These are phyloP conservation scores for Triops cancriformis DNA, from an alignment of 1,140 invertebrate genomes.

Conservation along the genomic window DNA sequence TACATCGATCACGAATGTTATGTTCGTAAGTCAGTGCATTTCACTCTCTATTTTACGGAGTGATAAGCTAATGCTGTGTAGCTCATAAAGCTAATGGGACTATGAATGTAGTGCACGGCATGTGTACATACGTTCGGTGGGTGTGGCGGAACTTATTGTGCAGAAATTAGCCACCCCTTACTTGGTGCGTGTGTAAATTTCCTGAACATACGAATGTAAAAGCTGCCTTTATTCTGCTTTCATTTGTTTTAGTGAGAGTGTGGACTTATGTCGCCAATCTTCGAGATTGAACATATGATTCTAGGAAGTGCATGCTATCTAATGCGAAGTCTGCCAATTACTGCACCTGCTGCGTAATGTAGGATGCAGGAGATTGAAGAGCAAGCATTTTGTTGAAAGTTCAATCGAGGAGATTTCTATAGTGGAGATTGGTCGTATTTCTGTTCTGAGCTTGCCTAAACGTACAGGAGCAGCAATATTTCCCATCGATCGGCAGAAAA, in stretches of 20 bases:
- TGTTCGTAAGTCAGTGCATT: neutral
- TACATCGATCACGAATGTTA: neutral
- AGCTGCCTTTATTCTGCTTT: neutral
- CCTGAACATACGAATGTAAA: too few relatives aligned
- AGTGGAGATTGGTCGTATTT: conserved; percentile 1
- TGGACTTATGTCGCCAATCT: neutral
- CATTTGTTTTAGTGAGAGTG: neutral
- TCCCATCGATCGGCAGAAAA: neutral
- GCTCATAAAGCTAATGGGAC: neutral
- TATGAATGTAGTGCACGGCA: neutral
- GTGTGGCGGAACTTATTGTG: neutral
- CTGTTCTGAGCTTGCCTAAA: neutral
- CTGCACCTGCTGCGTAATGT: neutral
- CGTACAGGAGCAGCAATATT: neutral
- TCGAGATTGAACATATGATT: neutral
- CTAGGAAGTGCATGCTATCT: neutral
- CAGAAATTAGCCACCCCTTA: neutral
- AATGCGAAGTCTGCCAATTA: neutral
- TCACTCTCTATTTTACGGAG: neutral
- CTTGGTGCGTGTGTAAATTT: neutral
- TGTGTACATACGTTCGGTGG: neutral
- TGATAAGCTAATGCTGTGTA: neutral
- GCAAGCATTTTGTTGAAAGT: neutral
- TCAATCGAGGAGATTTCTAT: neutral
- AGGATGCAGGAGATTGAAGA: conserved; percentile 13